Evolutionary conservation across 2,888 invertebrate genomes (phyloP), one percentile per base, ranked within the genome.

Genomic region (Andrena dorsata): DNA sequence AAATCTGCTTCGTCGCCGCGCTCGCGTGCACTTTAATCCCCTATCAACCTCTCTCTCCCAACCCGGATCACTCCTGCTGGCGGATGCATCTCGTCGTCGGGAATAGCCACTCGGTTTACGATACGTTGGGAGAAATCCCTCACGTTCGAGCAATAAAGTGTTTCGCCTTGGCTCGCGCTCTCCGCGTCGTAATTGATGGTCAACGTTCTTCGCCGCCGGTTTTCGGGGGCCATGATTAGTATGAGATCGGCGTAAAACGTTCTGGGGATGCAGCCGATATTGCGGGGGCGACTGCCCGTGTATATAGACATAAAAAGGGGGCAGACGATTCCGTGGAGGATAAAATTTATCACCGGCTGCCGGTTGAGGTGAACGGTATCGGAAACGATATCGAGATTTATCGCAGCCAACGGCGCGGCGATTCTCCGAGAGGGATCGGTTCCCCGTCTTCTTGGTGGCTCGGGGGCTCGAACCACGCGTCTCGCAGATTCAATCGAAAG

Each of bases 331-430:
- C 76, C 78, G 20, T 8, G 63, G 35, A 72, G 66, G 82, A 85
- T 85, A 82, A 85, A 85, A 85, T 85, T 85, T 78, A 82, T 85
- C 85, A 75, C 53, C 47, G 56, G 70, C 53, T 68, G 80, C 68
- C 76, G 81, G 74, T 72, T 49, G 74, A 49, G 51, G 68, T 69
- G 85, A 69, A 66, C 70, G 76, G 76, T 77, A 81, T 75, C 81
- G 75, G 66, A 64, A 74, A 56, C 77, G 85, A 82, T 85, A 82
- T 78, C 82, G 77, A 82, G 85, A 85, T 85, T 85, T 85, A 85
- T 82, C 82, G 76, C 66, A 20, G 53, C 47, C 26, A 23, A 8
- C 30, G 77, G 61, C 58, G 63, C 13, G 63, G 63, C 74, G 81
- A 80, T 80, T 73, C 80, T 58, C 20, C 75, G 30, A 16, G 28